A percentile compares a stretch with the other conserved stretches of the same genome.
Conservation (phyloP, 2,888 invertebrate species). For the Orthosia gothica region DNA sequence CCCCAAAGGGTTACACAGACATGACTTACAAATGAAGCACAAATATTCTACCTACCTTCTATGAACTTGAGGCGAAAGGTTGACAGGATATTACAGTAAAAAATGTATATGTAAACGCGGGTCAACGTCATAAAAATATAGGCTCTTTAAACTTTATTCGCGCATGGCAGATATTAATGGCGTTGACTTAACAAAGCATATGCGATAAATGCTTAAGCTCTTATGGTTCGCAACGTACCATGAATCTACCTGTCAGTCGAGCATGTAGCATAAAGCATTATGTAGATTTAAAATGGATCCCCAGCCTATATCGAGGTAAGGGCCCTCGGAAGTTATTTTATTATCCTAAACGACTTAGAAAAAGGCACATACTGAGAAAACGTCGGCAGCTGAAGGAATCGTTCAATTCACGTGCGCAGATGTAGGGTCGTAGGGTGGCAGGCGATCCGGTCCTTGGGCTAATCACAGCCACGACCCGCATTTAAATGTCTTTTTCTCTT, state of each 20-base stretch:
- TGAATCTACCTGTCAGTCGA: constrained; percentile 58
- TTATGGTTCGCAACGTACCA: constrained; percentile 51
- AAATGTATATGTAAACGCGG: constrained; percentile 37
- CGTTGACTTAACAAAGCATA: constrained; percentile 61
- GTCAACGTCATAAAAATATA: constrained; percentile 59
- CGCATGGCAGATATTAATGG: constrained; percentile 46
- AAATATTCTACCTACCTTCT: constrained; percentile 41
- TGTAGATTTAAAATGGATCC: constrained; percentile 63
- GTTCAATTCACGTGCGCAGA: constrained; percentile 78
- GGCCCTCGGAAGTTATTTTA: constrained; percentile 65
- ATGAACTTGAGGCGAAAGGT: constrained; percentile 37
- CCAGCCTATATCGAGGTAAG: constrained; percentile 59
- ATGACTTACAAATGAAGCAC: constrained; percentile 56
- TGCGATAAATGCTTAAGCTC: constrained; percentile 56
- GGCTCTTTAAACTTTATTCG: constrained; percentile 52
- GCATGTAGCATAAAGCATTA: constrained; percentile 56
- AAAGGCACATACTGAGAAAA: constrained; percentile 73
- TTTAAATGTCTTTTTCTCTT: constrained; percentile 87
- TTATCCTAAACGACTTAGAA: constrained; percentile 69
- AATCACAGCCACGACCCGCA: constrained; percentile 88
- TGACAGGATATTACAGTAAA: constrained; percentile 37
- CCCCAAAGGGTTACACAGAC: constrained; percentile 37
- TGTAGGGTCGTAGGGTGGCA: constrained; percentile 79
- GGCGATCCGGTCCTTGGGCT: constrained; percentile 79
- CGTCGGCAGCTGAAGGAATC: constrained; percentile 73